Conservation (phyloP, 2,888 invertebrate species). For the Pharmacophagus antenor region DNA sequence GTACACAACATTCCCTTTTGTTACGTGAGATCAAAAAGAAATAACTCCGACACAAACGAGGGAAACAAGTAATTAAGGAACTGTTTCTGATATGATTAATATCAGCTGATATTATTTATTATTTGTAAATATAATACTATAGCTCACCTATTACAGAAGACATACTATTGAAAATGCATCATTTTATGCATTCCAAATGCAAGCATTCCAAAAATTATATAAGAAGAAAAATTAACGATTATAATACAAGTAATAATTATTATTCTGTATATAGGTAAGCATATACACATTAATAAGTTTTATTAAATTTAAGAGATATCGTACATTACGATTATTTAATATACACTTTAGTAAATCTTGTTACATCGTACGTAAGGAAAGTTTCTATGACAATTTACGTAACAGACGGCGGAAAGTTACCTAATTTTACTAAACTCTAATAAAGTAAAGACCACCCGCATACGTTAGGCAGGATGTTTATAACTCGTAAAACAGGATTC, state of each 20-base stretch:
- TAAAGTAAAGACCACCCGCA: conserved; percentile 31
- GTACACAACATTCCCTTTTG: conserved; percentile 54
- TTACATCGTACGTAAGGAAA: conserved; percentile 13
- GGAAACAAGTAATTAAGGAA: conserved; percentile 52
- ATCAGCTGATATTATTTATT: conserved; percentile 9
- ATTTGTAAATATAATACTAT: too few relatives aligned
- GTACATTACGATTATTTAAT: conserved; percentile 9
- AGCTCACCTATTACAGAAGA: too few relatives aligned
- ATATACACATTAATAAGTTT: too few relatives aligned
- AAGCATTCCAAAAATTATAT: too few relatives aligned
- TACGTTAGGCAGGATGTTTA: conserved; percentile 29
- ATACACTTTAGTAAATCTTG: conserved; percentile 10
- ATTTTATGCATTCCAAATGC: too few relatives aligned
- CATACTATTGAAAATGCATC: too few relatives aligned
- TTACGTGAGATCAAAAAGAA: conserved; percentile 56
- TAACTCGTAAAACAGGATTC: conserved; percentile 32
- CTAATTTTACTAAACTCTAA: conserved; percentile 32
- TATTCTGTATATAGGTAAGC: too few relatives aligned
- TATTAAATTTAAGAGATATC: background rate
- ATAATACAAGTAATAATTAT: background rate
- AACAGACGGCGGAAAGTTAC: conserved; percentile 25
- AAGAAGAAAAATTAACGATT: too few relatives aligned
- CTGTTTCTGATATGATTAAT: conserved; percentile 54
- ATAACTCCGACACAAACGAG: conserved; percentile 42
- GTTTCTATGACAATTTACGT: conserved; percentile 24